Percentiles rank a stretch among this genome's conserved stretches.
phyloP scores from a whole-genome alignment of 2,888 invertebrate genomes.

The Drosophila ustulata region DNA sequence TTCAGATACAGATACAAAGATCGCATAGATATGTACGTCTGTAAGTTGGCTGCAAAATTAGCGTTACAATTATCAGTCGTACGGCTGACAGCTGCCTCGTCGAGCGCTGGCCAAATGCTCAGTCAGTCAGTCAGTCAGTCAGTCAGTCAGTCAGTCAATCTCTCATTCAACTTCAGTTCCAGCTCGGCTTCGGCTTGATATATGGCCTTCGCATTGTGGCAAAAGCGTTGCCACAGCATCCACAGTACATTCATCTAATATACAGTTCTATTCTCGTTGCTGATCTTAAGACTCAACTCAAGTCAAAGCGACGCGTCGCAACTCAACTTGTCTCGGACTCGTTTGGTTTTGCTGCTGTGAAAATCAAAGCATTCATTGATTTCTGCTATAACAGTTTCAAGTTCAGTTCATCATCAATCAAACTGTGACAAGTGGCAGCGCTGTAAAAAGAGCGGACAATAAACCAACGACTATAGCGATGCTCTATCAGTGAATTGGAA shows the following conservation, averaged over 20 bases:
- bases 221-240: conserved; percentile 22
- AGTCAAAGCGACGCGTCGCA: conserved; percentile 14
- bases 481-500: conserved; percentile 22
- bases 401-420: conserved; percentile 77
- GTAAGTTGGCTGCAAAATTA: conserved; percentile 59
- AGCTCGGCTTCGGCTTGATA: conserved; percentile 42
- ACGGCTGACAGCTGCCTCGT: conserved; percentile 59
- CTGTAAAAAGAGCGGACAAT: conserved; percentile 15
- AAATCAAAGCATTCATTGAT: conserved; percentile 55
- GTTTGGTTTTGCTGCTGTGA: conserved; percentile 34
- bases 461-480: conserved; percentile 20
- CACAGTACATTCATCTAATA: conserved; percentile 65
- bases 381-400: conserved; percentile 56
- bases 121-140: conserved; percentile 36
- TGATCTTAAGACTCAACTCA: conserved; percentile 38
- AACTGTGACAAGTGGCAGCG: conserved; percentile 56
- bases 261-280: conserved; percentile 49
- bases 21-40: conserved; percentile 2
- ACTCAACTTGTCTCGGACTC: conserved; percentile 36
- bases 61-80: conserved; percentile 71
- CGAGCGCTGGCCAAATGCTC: conserved; percentile 40
- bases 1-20: conserved; percentile 30
- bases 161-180: conserved; percentile 27
- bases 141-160: conserved; percentile 40
- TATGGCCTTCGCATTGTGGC: conserved; percentile 67